Evolutionary conservation across 2,888 invertebrate species (phyloP), one percentile per base, ranked within the genome.

Genomic region (Philereme vetulata): DNA sequence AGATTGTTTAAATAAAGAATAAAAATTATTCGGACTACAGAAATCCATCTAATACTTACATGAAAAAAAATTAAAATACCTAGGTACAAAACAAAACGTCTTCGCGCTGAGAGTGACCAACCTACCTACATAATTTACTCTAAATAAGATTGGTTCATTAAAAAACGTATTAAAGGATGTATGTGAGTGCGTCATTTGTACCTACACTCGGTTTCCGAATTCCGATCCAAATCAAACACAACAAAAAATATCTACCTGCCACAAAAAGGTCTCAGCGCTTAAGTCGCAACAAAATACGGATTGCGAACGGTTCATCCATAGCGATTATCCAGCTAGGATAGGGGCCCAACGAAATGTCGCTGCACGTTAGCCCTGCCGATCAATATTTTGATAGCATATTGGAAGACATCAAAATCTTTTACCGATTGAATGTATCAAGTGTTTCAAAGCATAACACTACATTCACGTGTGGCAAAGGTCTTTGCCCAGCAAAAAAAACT

Each of bases 171-270:
- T 36, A 21, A 11, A 21, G n/a, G 10, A 44, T 21, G 44, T 49
- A 11, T 40, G 1, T 51, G 10, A 36, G 34, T 51, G 38, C 40
- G 45, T 59, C 45, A 45, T 42, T 47, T 60, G 32, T 50, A 55
- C 47, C 47, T 54, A 50, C 43, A 35, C 51, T 4, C 62, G 57
- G 71, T 70, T 71, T 70, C 68, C 71, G 78, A 68, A 77, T 77
- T 78, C 68, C 80, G 76, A 81, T 83, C 86, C 85, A 85, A 86
- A 84, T 75, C 53, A 64, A 85, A 80, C 73, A 85, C 81, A 88
- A 88, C 64, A 68, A 87, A 88, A 90, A 78, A 86, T 71, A 67
- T 79, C 87, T 91, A 90, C 92, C 91, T 91, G 90, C 88, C 79
- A 71, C 75, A 72, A 71, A 76, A 81, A 81, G 79, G 77, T 77